Conservation (phyloP, 2,797 vertebrate species). For the Eleutherodactylus coqui region DNA sequence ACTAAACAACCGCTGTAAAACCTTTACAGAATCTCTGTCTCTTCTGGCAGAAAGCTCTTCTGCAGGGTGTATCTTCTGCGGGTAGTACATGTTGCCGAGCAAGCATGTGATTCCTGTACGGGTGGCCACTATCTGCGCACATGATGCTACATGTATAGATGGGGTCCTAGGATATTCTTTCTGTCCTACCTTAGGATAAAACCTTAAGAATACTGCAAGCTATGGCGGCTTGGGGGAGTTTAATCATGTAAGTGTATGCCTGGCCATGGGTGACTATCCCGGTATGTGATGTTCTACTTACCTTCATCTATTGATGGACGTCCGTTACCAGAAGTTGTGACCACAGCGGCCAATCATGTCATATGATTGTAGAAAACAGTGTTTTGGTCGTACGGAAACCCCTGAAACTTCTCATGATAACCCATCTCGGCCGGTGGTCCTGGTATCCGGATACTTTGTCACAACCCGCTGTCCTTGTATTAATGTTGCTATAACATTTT, state of each 20-base stretch:
- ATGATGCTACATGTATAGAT: background rate
- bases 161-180: background rate
- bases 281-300: background rate
- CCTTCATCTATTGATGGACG: background rate
- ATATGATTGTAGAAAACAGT: background rate
- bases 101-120: no score
- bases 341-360: background rate
- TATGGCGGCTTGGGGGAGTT: no score
- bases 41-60: no score
- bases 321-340: background rate
- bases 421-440: background rate
- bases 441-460: background rate
- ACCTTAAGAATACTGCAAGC: no score
- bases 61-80: no score
- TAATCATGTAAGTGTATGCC: background rate
- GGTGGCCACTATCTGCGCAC: no score
- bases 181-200: no score
- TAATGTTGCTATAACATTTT: background rate
- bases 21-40: no score
- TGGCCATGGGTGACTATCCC: background rate
- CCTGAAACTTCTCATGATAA: background rate
- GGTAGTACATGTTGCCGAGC: no score
- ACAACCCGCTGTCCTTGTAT: background rate
- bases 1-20: no score
- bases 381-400: background rate